A percentile compares a stretch with the other conserved stretches of the same genome.
These are phyloP conservation scores for Heteromormyrus szaboi DNA, from an alignment of 2,797 vertebrate species.

Conservation along the genomic window DNA sequence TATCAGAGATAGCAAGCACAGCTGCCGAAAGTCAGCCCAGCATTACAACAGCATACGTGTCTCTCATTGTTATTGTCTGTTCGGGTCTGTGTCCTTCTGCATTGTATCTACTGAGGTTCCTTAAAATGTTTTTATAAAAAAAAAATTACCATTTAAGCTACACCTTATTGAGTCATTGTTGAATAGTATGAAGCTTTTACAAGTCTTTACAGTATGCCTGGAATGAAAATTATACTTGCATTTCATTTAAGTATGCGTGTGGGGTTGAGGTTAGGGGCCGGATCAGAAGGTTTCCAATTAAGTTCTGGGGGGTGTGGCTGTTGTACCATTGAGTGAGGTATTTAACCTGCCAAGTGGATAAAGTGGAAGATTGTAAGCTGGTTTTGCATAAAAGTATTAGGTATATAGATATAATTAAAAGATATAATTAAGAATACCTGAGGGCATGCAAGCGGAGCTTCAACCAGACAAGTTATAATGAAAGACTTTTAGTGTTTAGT, in stretches of 20 bases:
- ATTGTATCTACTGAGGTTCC: not conserved
- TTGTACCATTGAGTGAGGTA: not conserved
- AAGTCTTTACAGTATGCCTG: not conserved
- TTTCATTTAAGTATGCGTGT: not conserved
- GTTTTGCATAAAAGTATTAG: slow-evolving; percentile 1
- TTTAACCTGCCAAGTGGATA: not conserved
- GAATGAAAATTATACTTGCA: not conserved
- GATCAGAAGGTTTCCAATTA: slow-evolving; percentile 2
- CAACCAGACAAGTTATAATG: not conserved
- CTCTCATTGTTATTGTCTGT: not conserved
- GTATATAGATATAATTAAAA: not conserved
- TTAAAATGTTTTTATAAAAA: not conserved
- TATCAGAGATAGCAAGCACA: not conserved
- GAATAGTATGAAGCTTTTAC: not conserved
- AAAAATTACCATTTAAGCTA: not conserved
- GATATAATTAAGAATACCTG: not conserved
- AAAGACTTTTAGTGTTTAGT: not conserved
- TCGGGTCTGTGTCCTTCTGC: no score
- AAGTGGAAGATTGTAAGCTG: not conserved
- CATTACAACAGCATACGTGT: not conserved
- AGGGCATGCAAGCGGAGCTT: not conserved
- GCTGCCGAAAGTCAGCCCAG: not conserved
- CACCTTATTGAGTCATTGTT: not conserved
- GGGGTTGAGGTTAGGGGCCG: not conserved
- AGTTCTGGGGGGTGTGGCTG: not conserved